phyloP scores from a whole-genome alignment of 2,113 vertebrate species.

The Neodon shergylaensis region DNA sequence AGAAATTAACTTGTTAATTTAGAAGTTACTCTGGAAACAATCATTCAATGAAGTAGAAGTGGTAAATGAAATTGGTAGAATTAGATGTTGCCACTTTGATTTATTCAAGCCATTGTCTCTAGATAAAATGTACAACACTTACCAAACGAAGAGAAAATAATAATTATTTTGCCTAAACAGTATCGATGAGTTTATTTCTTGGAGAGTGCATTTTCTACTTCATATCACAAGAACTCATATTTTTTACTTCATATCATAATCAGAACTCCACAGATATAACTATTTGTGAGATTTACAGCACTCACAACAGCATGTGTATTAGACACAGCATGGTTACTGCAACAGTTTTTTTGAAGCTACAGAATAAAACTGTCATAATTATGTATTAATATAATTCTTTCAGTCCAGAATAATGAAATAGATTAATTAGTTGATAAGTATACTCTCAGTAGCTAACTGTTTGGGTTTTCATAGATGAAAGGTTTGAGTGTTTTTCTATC shows the following conservation, averaged over 20 bases:
- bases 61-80: not conserved
- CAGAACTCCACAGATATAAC: not conserved
- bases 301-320: not conserved
- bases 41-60: not conserved
- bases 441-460: not conserved
- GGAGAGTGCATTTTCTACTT: conserved; percentile 8
- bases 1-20: not conserved
- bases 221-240: not conserved
- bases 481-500: not conserved
- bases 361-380: not conserved
- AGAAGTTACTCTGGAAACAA: conserved; percentile 30
- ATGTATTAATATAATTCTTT: not conserved
- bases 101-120: not conserved
- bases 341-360: not conserved
- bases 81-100: not conserved
- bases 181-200: not conserved
- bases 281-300: not conserved
- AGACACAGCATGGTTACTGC: not conserved
- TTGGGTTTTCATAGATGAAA: not conserved
- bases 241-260: not conserved
- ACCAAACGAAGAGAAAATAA: conserved; percentile 21
- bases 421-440: not conserved
- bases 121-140: not conserved
- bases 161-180: not conserved
- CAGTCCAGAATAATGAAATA: not conserved